These are phyloP conservation scores for Telmatherina bonti DNA, from an alignment of 2,797 vertebrate genomes.

Conservation along the genomic window DNA sequence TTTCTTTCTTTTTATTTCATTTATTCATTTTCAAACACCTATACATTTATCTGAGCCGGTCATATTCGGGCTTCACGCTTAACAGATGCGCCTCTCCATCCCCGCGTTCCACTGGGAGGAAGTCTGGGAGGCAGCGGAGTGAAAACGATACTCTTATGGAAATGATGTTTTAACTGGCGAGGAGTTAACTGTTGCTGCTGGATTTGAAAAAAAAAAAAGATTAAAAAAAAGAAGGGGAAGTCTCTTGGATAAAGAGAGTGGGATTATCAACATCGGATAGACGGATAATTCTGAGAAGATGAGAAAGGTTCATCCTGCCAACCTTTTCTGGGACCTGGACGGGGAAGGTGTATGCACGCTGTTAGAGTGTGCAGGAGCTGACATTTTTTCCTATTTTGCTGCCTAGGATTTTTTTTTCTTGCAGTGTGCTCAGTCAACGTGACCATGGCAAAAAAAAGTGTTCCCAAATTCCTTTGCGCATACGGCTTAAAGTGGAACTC, in stretches of 20 bases:
- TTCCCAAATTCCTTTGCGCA: slow-evolving; percentile 60
- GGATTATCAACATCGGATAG: slow-evolving; percentile 44
- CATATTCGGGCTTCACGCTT: slow-evolving; percentile 46
- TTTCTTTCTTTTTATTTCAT: neutral
- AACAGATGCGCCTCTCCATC: slow-evolving; percentile 52
- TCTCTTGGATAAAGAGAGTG: slow-evolving; percentile 46
- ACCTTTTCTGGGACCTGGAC: slow-evolving; percentile 20
- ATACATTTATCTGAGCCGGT: neutral
- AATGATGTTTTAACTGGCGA: slow-evolving; percentile 29
- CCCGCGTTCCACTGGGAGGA: slow-evolving; percentile 54
- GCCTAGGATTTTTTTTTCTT: slow-evolving; percentile 42
- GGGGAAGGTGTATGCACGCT: slow-evolving; percentile 12
- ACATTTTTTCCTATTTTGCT: slow-evolving; percentile 27
- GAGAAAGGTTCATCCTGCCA: slow-evolving; percentile 26
- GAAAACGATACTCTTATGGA: slow-evolving; percentile 44
- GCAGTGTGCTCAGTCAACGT: slow-evolving; percentile 65
- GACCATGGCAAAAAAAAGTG: slow-evolving; percentile 60
- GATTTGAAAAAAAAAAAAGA: slow-evolving; percentile 4
- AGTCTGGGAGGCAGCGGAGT: slow-evolving; percentile 54
- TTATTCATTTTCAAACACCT: no score
- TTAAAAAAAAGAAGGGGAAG: slow-evolving; percentile 12
- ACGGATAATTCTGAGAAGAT: slow-evolving; percentile 35
- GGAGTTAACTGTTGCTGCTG: slow-evolving; percentile 47
- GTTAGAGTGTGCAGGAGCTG: slow-evolving; percentile 16
- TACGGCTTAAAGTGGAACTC: slow-evolving; percentile 56